phyloP scores from a whole-genome alignment of 2,888 invertebrate species.

The Drosophila planitibia region DNA sequence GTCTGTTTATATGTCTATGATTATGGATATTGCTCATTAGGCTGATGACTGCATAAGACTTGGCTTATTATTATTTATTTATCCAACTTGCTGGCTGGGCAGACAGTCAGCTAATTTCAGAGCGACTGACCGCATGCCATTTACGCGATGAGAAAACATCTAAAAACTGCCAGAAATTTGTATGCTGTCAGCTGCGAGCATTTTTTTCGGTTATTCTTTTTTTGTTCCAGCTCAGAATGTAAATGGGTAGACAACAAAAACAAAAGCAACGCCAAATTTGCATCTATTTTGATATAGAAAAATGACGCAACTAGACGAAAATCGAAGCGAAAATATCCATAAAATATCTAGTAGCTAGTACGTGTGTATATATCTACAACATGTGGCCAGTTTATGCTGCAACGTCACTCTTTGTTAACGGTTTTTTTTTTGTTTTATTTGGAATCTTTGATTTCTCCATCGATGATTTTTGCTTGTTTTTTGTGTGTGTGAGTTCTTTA shows the following conservation, averaged over 20 bases:
- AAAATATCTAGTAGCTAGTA: conserved; percentile 26
- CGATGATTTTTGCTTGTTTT: not conserved
- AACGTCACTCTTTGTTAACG: conserved; percentile 22
- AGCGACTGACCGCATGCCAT: conserved; percentile 43
- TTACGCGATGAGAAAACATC: conserved; percentile 38
- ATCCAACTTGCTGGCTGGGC: conserved; percentile 12
- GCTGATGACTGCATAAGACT: conserved; percentile 28
- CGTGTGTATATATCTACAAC: conserved; percentile 33
- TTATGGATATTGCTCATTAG: conserved; percentile 55
- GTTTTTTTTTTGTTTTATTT: conserved; percentile 35
- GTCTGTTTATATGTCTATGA: conserved; percentile 21
- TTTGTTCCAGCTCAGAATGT: conserved; percentile 40
- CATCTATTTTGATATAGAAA: conserved; percentile 41
- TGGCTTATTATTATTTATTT: conserved; percentile 49
- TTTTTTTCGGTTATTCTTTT: not conserved
- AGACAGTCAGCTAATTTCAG: conserved; percentile 42
- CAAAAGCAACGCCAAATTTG: conserved; percentile 47
- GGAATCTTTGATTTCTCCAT: conserved; percentile 22
- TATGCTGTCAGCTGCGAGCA: conserved; percentile 18
- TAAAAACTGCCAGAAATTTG: conserved; percentile 30
- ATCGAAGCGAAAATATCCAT: conserved; percentile 25
- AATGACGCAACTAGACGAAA: conserved; percentile 55
- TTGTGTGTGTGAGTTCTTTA: not conserved
- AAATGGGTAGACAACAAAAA: conserved; percentile 40
- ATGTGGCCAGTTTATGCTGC: conserved; percentile 44